phyloP scores from a whole-genome alignment of 2,888 invertebrate genomes.

The Troides helena region DNA sequence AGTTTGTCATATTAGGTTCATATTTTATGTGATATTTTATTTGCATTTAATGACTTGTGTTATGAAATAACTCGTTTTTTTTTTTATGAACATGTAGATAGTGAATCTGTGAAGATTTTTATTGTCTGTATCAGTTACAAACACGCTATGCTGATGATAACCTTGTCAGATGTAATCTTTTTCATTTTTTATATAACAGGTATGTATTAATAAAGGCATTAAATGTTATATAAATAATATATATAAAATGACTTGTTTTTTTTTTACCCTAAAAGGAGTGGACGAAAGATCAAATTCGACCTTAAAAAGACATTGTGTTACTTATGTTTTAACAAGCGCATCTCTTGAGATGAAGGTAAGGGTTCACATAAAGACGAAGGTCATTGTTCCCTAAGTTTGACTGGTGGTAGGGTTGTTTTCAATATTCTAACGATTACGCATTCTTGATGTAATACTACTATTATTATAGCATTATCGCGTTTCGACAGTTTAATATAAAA shows the following conservation, averaged over 20 bases:
- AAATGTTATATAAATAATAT: neutral
- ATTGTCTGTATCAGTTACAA: neutral
- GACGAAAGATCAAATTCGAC: no score
- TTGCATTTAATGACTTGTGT: neutral
- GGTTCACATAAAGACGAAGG: no score
- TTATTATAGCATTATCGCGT: no score
- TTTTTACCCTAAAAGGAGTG: no score
- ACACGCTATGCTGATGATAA: neutral
- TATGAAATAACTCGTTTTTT: neutral
- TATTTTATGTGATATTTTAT: neutral
- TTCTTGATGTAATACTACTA: no score
- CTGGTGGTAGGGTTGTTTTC: no score
- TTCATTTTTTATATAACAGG: neutral
- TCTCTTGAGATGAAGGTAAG: no score
- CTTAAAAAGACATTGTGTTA: no score
- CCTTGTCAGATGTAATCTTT: neutral
- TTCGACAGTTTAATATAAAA: no score
- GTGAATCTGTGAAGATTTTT: neutral
- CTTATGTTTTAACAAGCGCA: no score
- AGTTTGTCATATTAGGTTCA: neutral
- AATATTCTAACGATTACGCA: no score
- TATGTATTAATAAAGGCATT: neutral
- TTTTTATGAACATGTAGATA: neutral
- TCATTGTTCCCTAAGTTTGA: no score
- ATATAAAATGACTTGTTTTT: neutral